Conservation (phyloP, 2,113 vertebrate genomes). For the Oreamnos americanus region DNA sequence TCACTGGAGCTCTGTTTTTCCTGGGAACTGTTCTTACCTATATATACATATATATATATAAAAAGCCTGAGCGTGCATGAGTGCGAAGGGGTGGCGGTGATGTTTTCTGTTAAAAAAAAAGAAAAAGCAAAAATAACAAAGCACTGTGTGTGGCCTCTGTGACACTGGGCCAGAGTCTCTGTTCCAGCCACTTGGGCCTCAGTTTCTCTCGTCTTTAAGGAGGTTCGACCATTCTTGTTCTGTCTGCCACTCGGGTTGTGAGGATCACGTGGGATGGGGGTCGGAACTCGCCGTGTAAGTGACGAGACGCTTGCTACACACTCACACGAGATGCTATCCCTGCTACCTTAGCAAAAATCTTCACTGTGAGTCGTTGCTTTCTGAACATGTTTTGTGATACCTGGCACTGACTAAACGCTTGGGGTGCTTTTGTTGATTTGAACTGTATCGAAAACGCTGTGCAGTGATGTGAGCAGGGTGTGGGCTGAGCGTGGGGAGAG, state of each 20-base stretch:
- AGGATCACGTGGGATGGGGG: fast-evolving
- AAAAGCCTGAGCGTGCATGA: not conserved
- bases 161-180: not conserved
- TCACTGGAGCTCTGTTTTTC: not conserved
- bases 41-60: not conserved
- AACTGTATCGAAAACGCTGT: not conserved
- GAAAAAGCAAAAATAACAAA: not conserved
- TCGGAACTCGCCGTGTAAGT: not conserved
- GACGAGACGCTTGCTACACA: fast-evolving
- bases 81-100: not conserved
- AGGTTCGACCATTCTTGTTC: not conserved
- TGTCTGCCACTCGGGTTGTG: not conserved
- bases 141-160: not conserved
- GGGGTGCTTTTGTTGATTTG: not conserved
- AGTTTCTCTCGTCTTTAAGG: not conserved
- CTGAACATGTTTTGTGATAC: not conserved
- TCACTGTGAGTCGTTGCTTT: fast-evolving
- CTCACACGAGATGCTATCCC: fast-evolving
- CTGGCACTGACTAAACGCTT: not conserved
- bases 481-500: fast-evolving
- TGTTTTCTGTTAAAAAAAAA: not conserved
- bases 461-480: fast-evolving
- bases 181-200: not conserved
- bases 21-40: slow-evolving; percentile 25
- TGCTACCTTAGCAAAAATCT: fast-evolving